Base-by-base conservation (phyloP, 2,888 invertebrate genomes). In the Gisinianus flammeolus region DNA sequence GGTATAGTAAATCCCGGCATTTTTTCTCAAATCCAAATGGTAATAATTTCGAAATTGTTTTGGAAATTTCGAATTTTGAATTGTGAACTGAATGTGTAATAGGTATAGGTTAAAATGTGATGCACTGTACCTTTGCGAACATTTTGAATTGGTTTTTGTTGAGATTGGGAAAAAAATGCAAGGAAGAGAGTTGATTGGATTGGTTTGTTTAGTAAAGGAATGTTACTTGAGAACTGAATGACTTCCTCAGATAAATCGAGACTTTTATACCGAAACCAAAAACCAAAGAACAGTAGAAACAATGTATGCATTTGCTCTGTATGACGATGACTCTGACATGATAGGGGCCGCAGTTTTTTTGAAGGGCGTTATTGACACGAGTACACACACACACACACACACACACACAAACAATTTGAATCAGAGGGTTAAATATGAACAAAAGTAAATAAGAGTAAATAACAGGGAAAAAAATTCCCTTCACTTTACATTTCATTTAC, bases 221-320 rank as follows among this genome's bases (percentile, higher is more conserved):
- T 30, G 35, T 26, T 33, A 66, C 22, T 76, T 30, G 68, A 69
- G 74, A 74, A 79, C 64, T 79, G 79, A 79, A 79, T 79, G 74
- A 73, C 62, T 79, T 76, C 52, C 62, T 64, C 70, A 58, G 72
- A 62, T 54, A 69, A 67, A 54, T 35, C 44, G 33, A 56, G 66
- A 79, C 76, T 76, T 79, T 79, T 79, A 79, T 79, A 79, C 64
- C 56, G 30, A 52, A 28, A 31, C 68, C 44, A 44, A 44, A 44
- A 1, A 44, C 16, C 35, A 35, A 35, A 35, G 12, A 35, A 12
- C 44, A 44, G 44, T 44, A 44, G 44, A 44, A 44, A 44, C 12
- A 44, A 44, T 44, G 12, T 35, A 44, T 35, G 6, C 12, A 44
- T 44, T n/a, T n/a, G 19, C 35, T 8, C 22, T 62, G 22, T 62